phyloP scores from a whole-genome alignment of 2,888 invertebrate species.

The Heliconius cydno region DNA sequence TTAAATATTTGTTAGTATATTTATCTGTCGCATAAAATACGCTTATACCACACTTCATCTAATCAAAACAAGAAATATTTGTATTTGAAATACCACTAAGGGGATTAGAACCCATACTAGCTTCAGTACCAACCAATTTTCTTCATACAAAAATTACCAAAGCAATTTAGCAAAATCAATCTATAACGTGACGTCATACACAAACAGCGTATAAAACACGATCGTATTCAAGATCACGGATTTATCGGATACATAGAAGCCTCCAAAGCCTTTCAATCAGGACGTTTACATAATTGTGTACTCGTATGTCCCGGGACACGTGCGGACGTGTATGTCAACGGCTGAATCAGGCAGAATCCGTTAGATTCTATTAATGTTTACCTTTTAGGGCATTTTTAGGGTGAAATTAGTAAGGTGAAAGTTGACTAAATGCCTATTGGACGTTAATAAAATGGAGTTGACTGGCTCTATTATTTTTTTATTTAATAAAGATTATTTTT shows the following conservation, averaged over 20 bases:
- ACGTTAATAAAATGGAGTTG: no score
- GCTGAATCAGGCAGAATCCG: constrained; percentile 10
- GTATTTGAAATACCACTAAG: not conserved
- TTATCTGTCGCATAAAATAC: no score
- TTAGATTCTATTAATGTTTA: not conserved
- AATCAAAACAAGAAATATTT: not conserved
- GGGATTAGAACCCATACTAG: not conserved
- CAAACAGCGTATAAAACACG: constrained; percentile 32
- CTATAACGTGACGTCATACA: not conserved
- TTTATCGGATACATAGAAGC: constrained; percentile 21
- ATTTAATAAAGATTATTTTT: no score
- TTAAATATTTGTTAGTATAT: no score
- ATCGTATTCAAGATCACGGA: constrained; percentile 38
- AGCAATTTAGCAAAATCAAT: not conserved
- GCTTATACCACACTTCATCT: no score
- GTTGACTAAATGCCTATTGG: no score
- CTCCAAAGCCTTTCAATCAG: constrained; percentile 37
- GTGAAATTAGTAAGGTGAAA: no score
- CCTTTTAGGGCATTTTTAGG: not conserved
- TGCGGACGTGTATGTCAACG: constrained; percentile 26
- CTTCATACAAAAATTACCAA: not conserved
- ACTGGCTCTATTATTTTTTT: no score
- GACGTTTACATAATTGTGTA: constrained; percentile 34
- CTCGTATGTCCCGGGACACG: constrained; percentile 28
- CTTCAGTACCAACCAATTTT: not conserved